Evolutionary conservation across 1,140 invertebrate species (phyloP).

Genomic region (Drosophila gunungcola): DNA sequence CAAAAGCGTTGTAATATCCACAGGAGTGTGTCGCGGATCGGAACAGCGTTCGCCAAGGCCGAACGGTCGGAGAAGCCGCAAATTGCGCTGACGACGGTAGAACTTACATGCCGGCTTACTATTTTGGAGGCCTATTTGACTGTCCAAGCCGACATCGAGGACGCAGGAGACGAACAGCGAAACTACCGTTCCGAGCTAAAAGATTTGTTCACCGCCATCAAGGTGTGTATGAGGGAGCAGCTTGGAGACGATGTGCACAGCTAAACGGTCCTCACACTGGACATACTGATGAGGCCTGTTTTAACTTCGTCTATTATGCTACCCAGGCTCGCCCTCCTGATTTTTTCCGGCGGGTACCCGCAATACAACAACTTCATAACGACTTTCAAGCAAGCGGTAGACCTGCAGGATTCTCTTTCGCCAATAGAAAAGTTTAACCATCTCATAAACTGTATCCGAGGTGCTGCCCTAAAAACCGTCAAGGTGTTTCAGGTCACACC

Average conservation of each 20-base stretch:
- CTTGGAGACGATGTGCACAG: background rate
- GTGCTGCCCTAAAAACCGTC: background rate
- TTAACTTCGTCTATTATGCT: background rate
- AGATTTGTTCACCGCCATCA: background rate
- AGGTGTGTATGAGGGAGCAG: background rate
- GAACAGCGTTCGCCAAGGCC: no score
- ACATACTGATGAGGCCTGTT: background rate
- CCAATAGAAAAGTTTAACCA: background rate
- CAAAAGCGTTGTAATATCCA: no score
- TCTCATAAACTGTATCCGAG: background rate
- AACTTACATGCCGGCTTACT: background rate
- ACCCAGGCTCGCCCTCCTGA: background rate
- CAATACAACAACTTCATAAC: background rate
- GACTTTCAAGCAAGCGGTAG: background rate
- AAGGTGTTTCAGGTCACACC: background rate
- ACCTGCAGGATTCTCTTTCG: background rate
- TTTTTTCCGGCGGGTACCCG: background rate
- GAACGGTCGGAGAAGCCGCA: no score
- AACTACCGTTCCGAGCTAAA: no score
- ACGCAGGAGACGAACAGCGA: background rate
- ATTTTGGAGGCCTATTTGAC: background rate
- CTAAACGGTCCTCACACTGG: no score
- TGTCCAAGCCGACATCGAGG: background rate
- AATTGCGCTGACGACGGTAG: background rate
- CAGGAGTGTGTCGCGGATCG: no score